Conservation (phyloP, 2,888 invertebrate genomes). For the Poecilus cupreus region DNA sequence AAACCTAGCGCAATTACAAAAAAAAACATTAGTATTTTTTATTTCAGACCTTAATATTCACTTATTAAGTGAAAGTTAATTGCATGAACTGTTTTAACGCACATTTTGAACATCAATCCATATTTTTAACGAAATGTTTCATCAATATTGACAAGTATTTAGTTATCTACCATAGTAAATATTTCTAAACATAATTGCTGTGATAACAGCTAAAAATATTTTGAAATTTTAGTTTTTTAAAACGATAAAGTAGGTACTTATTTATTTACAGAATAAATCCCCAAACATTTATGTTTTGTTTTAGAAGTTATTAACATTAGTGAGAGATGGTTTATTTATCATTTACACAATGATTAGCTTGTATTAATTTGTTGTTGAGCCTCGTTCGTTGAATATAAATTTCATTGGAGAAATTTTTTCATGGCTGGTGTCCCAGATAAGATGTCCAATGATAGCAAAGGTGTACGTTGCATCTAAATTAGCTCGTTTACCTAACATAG, state of each 20-base stretch:
- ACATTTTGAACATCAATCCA: background rate
- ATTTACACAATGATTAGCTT: background rate
- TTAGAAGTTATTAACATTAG: background rate
- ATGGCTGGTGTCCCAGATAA: slow-evolving; percentile 41
- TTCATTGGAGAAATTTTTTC: slow-evolving; percentile 50
- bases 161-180: background rate
- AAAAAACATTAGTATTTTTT: background rate
- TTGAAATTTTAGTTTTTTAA: background rate
- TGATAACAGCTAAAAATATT: background rate
- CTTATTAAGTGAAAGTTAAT: background rate
- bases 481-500: slow-evolving; percentile 32
- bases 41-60: background rate
- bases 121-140: background rate
- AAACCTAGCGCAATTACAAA: background rate
- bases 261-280: background rate
- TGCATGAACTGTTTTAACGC: background rate
- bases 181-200: background rate
- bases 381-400: slow-evolving; percentile 44
- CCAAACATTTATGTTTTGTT: background rate
- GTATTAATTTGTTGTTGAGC: slow-evolving; percentile 18
- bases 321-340: background rate
- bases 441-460: slow-evolving; percentile 35
- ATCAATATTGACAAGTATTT: background rate
- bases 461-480: slow-evolving; percentile 44
- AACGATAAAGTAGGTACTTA: background rate